A percentile compares a stretch with the other conserved stretches of the same genome.
Evolutionary conservation across 1,140 invertebrate genomes (phyloP).

Genomic region (Carcinoscorpius rotundicauda): DNA sequence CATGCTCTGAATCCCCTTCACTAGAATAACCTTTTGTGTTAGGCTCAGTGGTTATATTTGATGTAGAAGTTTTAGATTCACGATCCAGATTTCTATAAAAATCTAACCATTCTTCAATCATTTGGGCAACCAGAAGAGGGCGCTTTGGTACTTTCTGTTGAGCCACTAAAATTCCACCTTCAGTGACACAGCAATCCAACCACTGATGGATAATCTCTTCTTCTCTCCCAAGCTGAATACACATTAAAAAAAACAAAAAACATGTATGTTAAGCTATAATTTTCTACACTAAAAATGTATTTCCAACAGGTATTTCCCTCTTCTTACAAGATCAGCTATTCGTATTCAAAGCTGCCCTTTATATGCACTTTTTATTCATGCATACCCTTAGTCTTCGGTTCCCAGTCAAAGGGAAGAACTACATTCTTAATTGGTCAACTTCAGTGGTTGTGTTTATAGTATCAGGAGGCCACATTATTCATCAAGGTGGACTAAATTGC

Average conservation of each 20-base stretch:
- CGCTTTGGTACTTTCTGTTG: conserved; percentile 62
- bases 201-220: conserved; percentile 77
- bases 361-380: too few species aligned
- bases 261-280: too few species aligned
- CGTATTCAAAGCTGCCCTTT: too few species aligned
- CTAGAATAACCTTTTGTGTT: conserved; percentile 51
- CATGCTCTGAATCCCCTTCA: conserved; percentile 76
- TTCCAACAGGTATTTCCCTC: too few species aligned
- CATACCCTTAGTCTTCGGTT: too few species aligned
- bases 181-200: conserved; percentile 75
- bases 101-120: conserved; percentile 96
- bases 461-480: too few species aligned
- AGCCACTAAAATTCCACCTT: conserved; percentile 65
- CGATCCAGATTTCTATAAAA: conserved; percentile 63
- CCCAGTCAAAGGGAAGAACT: too few species aligned
- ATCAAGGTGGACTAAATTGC: too few species aligned
- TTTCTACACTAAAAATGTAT: too few species aligned
- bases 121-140: conserved; percentile 84
- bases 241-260: conserved; percentile 3
- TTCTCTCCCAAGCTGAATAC: conserved; percentile 58
- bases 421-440: too few species aligned
- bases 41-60: conserved; percentile 14
- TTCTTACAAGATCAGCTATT: too few species aligned
- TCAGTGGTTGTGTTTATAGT: too few species aligned
- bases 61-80: conserved; percentile 4